A percentile compares a stretch with the other conserved stretches of the same genome.
phyloP scores from a whole-genome alignment of 2,113 vertebrate species.

The Lepus americanus region DNA sequence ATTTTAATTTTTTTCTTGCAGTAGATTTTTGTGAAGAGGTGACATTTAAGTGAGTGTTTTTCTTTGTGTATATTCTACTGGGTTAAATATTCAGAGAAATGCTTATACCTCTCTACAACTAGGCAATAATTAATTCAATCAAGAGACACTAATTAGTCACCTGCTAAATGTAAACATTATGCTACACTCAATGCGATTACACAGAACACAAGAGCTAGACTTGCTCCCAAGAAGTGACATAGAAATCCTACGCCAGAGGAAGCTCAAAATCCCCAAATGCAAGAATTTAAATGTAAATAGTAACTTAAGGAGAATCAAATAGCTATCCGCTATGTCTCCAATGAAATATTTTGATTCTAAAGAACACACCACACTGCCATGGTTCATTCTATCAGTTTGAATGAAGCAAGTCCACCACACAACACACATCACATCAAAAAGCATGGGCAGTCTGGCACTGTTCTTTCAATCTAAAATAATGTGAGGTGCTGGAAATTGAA shows the following conservation, averaged over 20 bases:
- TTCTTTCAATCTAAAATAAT: slow-evolving; percentile 59
- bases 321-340: not conserved
- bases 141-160: slow-evolving; percentile 48
- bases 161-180: slow-evolving; percentile 57
- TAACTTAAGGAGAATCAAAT: slow-evolving; percentile 41
- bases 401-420: slow-evolving; percentile 7
- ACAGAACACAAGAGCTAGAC: slow-evolving; percentile 11
- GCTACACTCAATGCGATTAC: not conserved
- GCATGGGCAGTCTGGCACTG: not conserved
- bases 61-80: not conserved
- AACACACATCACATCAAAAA: slow-evolving; percentile 29
- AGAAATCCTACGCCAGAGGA: not conserved
- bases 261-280: not conserved
- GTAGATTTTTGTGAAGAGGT: not conserved
- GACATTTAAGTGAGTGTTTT: not conserved
- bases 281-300: slow-evolving; percentile 23
- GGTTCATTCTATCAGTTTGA: slow-evolving; percentile 56
- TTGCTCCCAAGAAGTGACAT: slow-evolving; percentile 24
- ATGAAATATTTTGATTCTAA: slow-evolving; percentile 39
- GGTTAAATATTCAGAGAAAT: slow-evolving; percentile 37
- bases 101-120: not conserved
- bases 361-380: not conserved
- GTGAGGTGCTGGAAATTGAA: slow-evolving; percentile 58
- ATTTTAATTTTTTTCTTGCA: not conserved
- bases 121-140: slow-evolving; percentile 62